Percentiles rank a stretch among this genome's conserved stretches.
Evolutionary conservation across 2,113 vertebrate genomes (phyloP).

Genomic region (Prunella himalayana): DNA sequence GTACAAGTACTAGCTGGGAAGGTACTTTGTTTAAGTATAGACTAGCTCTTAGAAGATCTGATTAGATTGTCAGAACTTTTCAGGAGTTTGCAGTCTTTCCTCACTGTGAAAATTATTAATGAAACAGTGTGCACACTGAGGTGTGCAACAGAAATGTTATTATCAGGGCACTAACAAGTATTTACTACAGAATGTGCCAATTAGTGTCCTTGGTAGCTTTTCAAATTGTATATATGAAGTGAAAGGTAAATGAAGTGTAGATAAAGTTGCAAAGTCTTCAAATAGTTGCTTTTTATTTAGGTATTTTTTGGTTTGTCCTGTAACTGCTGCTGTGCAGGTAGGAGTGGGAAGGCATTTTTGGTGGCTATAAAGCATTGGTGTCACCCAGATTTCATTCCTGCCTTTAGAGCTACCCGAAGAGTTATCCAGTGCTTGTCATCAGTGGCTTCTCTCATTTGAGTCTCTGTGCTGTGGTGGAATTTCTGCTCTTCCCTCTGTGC

Average conservation of each 20-base stretch:
- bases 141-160: neutral
- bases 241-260: neutral
- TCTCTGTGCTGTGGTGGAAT: neutral
- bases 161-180: neutral
- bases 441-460: neutral
- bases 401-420: neutral
- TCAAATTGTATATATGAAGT: neutral
- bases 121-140: neutral
- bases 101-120: neutral
- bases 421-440: neutral
- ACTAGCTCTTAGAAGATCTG: neutral
- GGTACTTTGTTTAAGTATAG: neutral
- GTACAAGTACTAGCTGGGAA: too few species aligned
- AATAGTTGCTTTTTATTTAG: neutral
- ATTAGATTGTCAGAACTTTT: neutral
- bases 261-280: neutral
- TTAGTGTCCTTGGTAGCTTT: neutral
- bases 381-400: neutral
- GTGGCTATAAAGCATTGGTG: neutral
- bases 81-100: neutral
- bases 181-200: neutral
- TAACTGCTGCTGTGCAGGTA: neutral
- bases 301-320: neutral
- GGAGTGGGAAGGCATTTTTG: neutral
- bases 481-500: neutral